phyloP scores from a whole-genome alignment of 2,888 invertebrate species.

The Elegia similella region DNA sequence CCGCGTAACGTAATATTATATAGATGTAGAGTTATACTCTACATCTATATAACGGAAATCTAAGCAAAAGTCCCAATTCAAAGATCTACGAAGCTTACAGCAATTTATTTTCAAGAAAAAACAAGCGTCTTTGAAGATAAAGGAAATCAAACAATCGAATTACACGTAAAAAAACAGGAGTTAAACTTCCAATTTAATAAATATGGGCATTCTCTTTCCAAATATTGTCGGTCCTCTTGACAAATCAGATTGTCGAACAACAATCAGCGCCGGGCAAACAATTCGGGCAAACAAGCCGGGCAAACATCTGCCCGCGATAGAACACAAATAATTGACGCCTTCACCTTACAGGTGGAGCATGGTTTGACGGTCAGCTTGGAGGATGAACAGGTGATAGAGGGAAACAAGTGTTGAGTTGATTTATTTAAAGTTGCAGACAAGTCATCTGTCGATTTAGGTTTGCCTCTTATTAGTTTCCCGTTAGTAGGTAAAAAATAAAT shows the following conservation, averaged over 20 bases:
- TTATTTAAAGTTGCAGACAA: too few species aligned
- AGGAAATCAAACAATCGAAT: constrained; percentile 1
- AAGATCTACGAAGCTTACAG: neutral
- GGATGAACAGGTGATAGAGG: too few species aligned
- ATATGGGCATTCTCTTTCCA: neutral
- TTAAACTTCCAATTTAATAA: constrained; percentile 7
- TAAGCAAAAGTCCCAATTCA: neutral
- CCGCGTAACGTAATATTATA: too few species aligned
- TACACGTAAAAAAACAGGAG: neutral
- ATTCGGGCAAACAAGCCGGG: neutral
- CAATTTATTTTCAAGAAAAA: neutral
- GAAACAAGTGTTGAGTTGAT: too few species aligned
- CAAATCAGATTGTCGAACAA: constrained; percentile 12
- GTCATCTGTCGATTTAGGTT: too few species aligned
- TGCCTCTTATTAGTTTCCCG: too few species aligned
- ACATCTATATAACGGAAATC: too few species aligned
- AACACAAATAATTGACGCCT: constrained; percentile 11
- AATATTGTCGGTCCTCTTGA: constrained; percentile 9
- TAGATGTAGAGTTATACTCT: too few species aligned
- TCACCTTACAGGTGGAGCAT: neutral
- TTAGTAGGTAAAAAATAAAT: too few species aligned
- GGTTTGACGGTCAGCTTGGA: neutral
- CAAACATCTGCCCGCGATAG: constrained; percentile 10
- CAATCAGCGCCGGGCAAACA: constrained; percentile 6
- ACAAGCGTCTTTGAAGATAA: neutral